Evolutionary conservation across 2,797 vertebrate genomes (phyloP), one percentile per base, ranked within the genome.

Genomic region (Dromococcyx pavoninus): DNA sequence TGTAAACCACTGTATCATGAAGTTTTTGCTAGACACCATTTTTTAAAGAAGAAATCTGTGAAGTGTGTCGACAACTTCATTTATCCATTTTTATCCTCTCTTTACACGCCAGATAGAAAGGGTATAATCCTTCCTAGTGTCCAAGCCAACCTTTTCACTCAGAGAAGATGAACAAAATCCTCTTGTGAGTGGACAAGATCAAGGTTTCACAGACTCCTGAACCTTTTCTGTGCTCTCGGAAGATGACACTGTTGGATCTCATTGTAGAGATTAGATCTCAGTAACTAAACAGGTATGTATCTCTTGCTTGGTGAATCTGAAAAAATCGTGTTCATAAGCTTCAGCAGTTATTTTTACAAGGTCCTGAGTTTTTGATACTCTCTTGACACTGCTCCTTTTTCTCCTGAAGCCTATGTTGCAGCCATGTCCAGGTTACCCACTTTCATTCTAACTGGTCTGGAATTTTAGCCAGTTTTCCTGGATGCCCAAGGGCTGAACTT

Each of bases 401-500:
- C 76, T 96, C 89, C 80, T 84, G 78, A 25, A 54, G 78, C 44
- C 39, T 61, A 33, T 61, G 61, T 73, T 95, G 84, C 30, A 27
- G 77, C 3, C 25, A 53, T 58, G 79, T 93, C 50, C 23, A 13
- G 27, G 15, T 66, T 89, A 46, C 41, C 89, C 35, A 81, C 48
- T 75, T 44, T 39, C 7, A 32, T 96, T 94, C 80, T 87, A 19
- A 88, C 44, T 93, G 60, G 70, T 72, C 75, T 79, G 85, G n/a
- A 44, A 50, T 75, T 71, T 93, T 48, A 96, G 77, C 62, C 91
- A 97, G 87, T 51, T n/a, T 46, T 57, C 48, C 32, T 37, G 43
- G 66, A 33, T 54, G 97, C 61, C 69, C 90, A 77, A n/a, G 76
- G 77, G 61, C 67, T 87, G 69, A 84, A 84, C 56, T 61, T 96